phyloP scores from a whole-genome alignment of 2,888 invertebrate genomes.

The Tridacna gigas region DNA sequence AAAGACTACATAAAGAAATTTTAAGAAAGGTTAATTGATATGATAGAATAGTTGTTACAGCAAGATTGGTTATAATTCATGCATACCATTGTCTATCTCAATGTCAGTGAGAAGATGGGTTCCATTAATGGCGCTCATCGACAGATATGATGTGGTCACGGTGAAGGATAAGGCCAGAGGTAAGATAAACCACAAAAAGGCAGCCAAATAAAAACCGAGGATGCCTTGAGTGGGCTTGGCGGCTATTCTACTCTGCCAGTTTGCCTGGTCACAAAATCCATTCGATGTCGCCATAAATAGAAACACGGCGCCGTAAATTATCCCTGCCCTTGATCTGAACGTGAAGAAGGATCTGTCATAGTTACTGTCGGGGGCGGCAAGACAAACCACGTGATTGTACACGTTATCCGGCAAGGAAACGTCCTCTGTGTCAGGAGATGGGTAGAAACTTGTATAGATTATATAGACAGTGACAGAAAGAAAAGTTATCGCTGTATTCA shows the following conservation, averaged over 20 bases:
- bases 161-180: slow-evolving; percentile 77
- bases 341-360: slow-evolving; percentile 72
- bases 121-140: slow-evolving; percentile 65
- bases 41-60: neutral
- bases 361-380: slow-evolving; percentile 72
- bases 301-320: slow-evolving; percentile 73
- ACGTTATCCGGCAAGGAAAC: slow-evolving; percentile 65
- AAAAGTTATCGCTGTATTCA: slow-evolving; percentile 78
- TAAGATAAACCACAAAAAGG: slow-evolving; percentile 80
- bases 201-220: slow-evolving; percentile 79
- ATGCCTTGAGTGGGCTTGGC: slow-evolving; percentile 81
- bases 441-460: slow-evolving; percentile 66
- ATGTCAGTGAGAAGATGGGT: slow-evolving; percentile 53
- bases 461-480: slow-evolving; percentile 73
- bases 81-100: slow-evolving; percentile 65
- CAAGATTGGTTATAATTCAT: neutral
- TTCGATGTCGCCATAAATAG: slow-evolving; percentile 69
- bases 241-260: slow-evolving; percentile 83
- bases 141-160: slow-evolving; percentile 72
- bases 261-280: slow-evolving; percentile 78
- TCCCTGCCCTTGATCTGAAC: slow-evolving; percentile 72
- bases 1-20: no score
- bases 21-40: no score
- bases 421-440: slow-evolving; percentile 43
- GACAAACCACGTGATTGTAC: slow-evolving; percentile 69